Evolutionary conservation across 2,797 vertebrate species (phyloP), one percentile per base, ranked within the genome.

Genomic region (Tangara arthus): DNA sequence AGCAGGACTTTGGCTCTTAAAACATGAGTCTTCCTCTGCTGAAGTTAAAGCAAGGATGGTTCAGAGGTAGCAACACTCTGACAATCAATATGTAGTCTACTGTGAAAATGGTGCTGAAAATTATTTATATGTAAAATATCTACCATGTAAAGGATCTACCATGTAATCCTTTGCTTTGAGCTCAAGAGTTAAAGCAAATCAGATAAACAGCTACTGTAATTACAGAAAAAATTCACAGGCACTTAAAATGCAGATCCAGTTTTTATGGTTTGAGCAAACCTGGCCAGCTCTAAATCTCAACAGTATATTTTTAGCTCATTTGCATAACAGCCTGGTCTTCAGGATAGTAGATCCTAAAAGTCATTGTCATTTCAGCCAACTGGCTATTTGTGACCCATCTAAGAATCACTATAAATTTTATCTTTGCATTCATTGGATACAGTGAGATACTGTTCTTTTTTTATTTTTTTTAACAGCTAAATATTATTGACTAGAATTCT

Each of bases 221-320:
- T 77, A 80, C 60, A 80, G 81, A 64, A 91, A 70, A 85, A 93
- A 1, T 32, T 78, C 61, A 47, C 60, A 61, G 65, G 32, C 60
- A 52, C 37, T 90, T 95, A 81, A 90, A 92, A 95, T 93, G 91
- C 94, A 92, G 70, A 47, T 94, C n/a, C 64, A 42, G 46, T 44
- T 84, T 76, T 80, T 85, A 61, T 78, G 28, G 23, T 82, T 85
- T 82, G 53, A 76, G 44, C 39, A 93, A 78, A 57, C 65, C 82
- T 89, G 85, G 46, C 64, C 76, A 59, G 35, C 50, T 90, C 18
- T 68, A 55, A 50, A 61, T 91, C 84, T 85, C 71, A 56, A 53
- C 42, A 34, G 46, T 92, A 7, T 82, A 41, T 89, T 87, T 94
- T 85, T 68, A 70, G 16, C 44, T 68, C 8, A 85, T 80, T 92